phyloP scores from a whole-genome alignment of 2,888 invertebrate species.

The Epirrhoe tristata region DNA sequence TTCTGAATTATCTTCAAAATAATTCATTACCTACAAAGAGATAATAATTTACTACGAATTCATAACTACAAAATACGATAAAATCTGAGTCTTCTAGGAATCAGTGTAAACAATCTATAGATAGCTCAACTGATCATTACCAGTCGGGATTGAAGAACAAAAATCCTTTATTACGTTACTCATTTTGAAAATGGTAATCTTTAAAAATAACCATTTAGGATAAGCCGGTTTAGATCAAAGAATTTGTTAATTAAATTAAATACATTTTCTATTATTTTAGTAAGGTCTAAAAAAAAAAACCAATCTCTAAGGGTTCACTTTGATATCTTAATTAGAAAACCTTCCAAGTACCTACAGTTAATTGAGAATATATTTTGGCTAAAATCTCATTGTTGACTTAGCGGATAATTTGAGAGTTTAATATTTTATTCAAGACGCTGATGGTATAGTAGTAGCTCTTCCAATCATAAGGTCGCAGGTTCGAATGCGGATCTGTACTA shows the following conservation, averaged over 20 bases:
- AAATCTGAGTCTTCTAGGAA: no score
- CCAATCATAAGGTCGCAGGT: no score
- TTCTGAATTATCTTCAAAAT: no score
- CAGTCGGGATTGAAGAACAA: no score
- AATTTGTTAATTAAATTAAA: background rate
- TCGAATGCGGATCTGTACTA: no score
- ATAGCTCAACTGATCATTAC: no score
- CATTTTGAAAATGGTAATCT: background rate
- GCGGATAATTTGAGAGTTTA: conserved; percentile 28
- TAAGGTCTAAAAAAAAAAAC: conserved; percentile 9
- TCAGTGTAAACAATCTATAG: no score
- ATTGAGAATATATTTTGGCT: conserved; percentile 52
- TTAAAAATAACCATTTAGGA: background rate
- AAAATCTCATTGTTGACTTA: conserved; percentile 25
- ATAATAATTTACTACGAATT: no score
- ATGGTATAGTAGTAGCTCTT: no score
- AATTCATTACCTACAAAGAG: no score
- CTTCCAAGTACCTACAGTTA: conserved; percentile 57
- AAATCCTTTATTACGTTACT: no score
- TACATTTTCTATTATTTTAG: conserved; percentile 6
- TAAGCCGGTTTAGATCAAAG: background rate
- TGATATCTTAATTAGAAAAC: conserved; percentile 43
- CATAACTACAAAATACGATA: no score
- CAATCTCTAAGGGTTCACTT: conserved; percentile 29
- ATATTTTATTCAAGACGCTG: conserved; percentile 11